These are phyloP conservation scores for Parauchenoglanis punctatus DNA, from an alignment of 2,797 vertebrate species.

Conservation along the genomic window DNA sequence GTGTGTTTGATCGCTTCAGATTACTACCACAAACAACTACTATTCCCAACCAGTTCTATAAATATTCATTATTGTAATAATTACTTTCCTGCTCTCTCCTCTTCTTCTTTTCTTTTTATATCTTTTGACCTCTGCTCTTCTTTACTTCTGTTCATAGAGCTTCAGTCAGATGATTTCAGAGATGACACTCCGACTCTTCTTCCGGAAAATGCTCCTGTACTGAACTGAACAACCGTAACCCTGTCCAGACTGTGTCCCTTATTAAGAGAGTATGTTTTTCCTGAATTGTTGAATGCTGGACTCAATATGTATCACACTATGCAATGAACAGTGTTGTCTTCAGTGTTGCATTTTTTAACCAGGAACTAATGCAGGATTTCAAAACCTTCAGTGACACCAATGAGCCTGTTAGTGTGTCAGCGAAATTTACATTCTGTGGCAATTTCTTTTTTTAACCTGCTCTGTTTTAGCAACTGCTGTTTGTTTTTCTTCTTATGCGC, in stretches of 20 bases:
- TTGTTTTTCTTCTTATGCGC: neutral
- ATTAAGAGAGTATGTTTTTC: neutral
- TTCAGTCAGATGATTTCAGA: constrained; percentile 74
- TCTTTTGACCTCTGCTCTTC: neutral
- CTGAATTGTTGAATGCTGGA: neutral
- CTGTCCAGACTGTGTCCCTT: neutral
- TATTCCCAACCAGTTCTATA: neutral
- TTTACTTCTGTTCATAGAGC: constrained; percentile 63
- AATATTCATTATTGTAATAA: neutral
- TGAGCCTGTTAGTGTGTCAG: neutral
- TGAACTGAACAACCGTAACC: constrained; percentile 63
- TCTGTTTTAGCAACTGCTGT: neutral
- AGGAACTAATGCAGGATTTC: constrained; percentile 11
- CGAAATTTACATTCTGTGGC: neutral
- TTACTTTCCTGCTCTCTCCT: neutral
- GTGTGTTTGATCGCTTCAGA: constrained; percentile 55
- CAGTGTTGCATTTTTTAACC: neutral
- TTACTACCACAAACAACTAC: neutral
- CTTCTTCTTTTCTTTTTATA: neutral
- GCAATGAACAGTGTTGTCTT: neutral
- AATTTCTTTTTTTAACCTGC: neutral
- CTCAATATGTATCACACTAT: neutral
- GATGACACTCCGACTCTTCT: constrained; percentile 76
- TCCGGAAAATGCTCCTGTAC: constrained; percentile 69
- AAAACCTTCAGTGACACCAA: neutral